phyloP scores from a whole-genome alignment of 2,797 vertebrate species.

The Sebastes oblongus region DNA sequence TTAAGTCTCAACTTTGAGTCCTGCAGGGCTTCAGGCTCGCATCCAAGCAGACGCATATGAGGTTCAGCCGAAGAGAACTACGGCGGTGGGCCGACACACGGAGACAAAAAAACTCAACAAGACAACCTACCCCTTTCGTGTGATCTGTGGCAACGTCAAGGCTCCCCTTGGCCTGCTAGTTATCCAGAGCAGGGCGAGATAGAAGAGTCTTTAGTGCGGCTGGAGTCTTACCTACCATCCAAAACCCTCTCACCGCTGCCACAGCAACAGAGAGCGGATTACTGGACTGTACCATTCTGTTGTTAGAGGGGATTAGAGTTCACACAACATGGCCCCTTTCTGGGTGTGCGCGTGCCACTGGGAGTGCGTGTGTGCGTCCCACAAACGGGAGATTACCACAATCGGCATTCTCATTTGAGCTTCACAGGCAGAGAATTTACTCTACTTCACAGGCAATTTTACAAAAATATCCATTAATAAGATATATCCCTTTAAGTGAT shows the following conservation, averaged over 20 bases:
- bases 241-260: constrained; percentile 89
- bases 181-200: constrained; percentile 78
- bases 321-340: constrained; percentile 85
- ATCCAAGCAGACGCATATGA: constrained; percentile 29
- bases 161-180: constrained; percentile 72
- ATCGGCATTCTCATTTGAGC: constrained; percentile 79
- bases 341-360: constrained; percentile 70
- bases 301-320: constrained; percentile 88
- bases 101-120: constrained; percentile 25
- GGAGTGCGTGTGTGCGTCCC: constrained; percentile 72
- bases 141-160: constrained; percentile 70
- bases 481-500: not conserved
- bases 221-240: constrained; percentile 83
- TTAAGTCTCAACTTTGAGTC: constrained; percentile 43
- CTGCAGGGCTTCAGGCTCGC: constrained; percentile 38
- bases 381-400: constrained; percentile 83
- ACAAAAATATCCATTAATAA: not conserved
- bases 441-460: constrained; percentile 26
- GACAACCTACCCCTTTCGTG: constrained; percentile 80
- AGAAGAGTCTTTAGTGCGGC: constrained; percentile 76
- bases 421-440: constrained; percentile 57
- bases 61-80: constrained; percentile 17
- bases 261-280: constrained; percentile 92
- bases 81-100: constrained; percentile 3
- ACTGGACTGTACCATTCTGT: constrained; percentile 90